Conservation (phyloP, 1,140 invertebrate species). For the Acyrthosiphon pisum region DNA sequence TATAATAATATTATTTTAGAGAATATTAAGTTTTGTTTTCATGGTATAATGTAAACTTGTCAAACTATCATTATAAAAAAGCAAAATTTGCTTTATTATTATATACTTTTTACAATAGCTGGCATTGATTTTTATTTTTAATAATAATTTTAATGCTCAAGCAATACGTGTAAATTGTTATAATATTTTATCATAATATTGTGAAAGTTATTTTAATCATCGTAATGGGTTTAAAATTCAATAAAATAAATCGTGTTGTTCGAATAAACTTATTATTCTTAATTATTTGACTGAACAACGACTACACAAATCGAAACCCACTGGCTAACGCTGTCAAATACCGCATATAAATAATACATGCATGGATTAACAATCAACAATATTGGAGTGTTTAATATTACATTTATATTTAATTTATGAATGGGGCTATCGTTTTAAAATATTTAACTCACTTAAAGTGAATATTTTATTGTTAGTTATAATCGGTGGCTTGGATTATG, state of each 20-base stretch:
- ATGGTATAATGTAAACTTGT: constrained; percentile 7
- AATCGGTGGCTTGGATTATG: not conserved
- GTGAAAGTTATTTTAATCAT: not conserved
- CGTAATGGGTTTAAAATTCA: not conserved
- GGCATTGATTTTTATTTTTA: not conserved
- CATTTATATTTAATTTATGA: not conserved
- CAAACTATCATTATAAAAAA: not conserved
- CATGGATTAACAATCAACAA: not conserved
- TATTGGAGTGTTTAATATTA: not conserved
- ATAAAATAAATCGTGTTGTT: not conserved
- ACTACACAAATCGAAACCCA: not conserved
- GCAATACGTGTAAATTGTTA: not conserved
- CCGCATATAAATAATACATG: not conserved
- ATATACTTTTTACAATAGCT: not conserved
- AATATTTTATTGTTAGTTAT: not conserved
- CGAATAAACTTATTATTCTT: not conserved
- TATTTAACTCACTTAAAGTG: not conserved
- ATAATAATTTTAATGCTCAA: not conserved
- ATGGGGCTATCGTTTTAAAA: not conserved
- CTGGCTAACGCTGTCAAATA: not conserved
- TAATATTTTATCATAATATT: not conserved
- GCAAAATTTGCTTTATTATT: not conserved
- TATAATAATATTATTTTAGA: not conserved
- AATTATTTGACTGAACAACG: not conserved
- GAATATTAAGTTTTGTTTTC: not conserved